A percentile compares a stretch with the other conserved stretches of the same genome.
These are phyloP conservation scores for Helobdella robusta DNA, from an alignment of 2,888 invertebrate genomes.

Conservation along the genomic window DNA sequence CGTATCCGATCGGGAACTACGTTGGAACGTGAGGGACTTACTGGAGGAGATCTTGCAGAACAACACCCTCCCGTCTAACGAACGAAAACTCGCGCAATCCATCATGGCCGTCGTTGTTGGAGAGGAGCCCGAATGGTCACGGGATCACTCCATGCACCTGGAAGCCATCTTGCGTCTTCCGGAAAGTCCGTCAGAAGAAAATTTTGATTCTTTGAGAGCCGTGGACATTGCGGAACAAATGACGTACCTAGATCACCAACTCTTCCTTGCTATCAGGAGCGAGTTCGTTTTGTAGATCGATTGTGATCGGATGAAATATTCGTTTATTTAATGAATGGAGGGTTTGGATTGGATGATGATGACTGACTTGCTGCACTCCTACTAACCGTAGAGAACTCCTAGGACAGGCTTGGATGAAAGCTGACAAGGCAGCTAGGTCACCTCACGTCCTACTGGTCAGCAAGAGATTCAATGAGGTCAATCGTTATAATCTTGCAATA, in stretches of 20 bases:
- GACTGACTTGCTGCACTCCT: background rate
- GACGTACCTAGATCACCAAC: conserved; percentile 81
- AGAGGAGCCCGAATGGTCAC: conserved; percentile 56
- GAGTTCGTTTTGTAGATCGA: conserved; percentile 69
- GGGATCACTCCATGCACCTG: conserved; percentile 6
- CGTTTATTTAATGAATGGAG: too few species aligned
- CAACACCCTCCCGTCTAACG: conserved; percentile 67
- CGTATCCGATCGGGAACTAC: conserved; percentile 63
- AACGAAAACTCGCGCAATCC: conserved; percentile 78
- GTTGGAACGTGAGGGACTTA: conserved; percentile 70
- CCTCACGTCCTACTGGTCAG: conserved; percentile 69
- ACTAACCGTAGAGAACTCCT: conserved; percentile 43
- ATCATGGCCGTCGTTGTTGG: conserved; percentile 65
- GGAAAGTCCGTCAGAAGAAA: conserved; percentile 65
- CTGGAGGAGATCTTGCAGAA: conserved; percentile 77
- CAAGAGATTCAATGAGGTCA: conserved; percentile 73
- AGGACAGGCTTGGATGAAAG: conserved; percentile 67
- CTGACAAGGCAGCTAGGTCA: conserved; percentile 69
- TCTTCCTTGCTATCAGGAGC: conserved; percentile 73
- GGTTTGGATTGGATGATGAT: too few species aligned
- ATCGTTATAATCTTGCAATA: too few species aligned
- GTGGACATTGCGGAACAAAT: conserved; percentile 84
- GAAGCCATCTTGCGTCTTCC: conserved; percentile 1
- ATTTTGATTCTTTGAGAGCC: conserved; percentile 73
- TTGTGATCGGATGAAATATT: too few species aligned